Evolutionary conservation across 2,113 vertebrate species (phyloP), one percentile per base, ranked within the genome.

Genomic region (Blennius ocellaris): DNA sequence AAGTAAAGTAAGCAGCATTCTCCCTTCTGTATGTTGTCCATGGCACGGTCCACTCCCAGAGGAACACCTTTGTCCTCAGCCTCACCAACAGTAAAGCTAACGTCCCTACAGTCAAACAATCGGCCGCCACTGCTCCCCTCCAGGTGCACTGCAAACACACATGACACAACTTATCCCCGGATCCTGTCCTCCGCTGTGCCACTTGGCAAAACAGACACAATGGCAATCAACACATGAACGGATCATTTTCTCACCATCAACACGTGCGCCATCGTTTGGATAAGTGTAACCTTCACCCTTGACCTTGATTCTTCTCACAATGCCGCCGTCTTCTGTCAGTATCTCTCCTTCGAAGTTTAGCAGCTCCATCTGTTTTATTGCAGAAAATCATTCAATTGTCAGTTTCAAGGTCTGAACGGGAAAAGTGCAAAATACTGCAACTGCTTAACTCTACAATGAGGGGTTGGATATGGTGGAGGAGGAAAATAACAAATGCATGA

Each of bases 1-100:
- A 99, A 89, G 84, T 96, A 90, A 70, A 99, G 92, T 61, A 97
- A 3, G 68, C 96, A 98, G 53, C 97, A 94, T 65, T 99, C 97
- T 90, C 95, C 97, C 71, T 93, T 95, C 87, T 97, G 97, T 96
- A 99, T 99, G 82, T 97, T 99, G 88, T 98, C 97, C 92, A 99
- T 94, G 67, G 97, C 96, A 74, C 95, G 94, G 91, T 99, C 97
- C 0, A 99, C 96, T 60, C 97, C 97, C 0, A 97, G 93, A 36
- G 97, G 97, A 89, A 99, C 92, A 49, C 94, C 94, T 1, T 95
- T 94, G 73, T 99, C 97, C 74, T 97, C 96, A 47, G 94, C 95
- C 87, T 99, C 96, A 0, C 97, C 96, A 51, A 99, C 95, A 0
- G 91, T 82, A 16, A 99, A 98, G 8, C 80, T 92, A 75, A 97